Percentiles rank a stretch among this genome's conserved stretches.
Evolutionary conservation across 1,140 invertebrate species (phyloP).

Genomic region (Ostrea denselamellosa): DNA sequence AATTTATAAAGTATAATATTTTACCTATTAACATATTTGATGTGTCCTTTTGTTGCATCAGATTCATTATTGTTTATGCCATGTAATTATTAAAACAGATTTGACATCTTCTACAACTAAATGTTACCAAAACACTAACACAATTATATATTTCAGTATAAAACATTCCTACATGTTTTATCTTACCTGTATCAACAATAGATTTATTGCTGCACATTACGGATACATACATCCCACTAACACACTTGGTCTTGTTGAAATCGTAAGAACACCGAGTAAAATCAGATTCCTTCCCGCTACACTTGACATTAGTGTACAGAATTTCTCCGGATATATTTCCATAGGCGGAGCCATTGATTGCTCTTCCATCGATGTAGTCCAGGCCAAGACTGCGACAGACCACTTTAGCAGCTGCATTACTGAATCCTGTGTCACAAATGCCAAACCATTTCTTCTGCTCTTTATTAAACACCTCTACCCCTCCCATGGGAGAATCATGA

Average conservation of each 20-base stretch:
- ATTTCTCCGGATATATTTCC: conserved; percentile 57
- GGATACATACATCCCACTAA: conserved; percentile 59
- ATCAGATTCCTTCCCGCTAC: conserved; percentile 55
- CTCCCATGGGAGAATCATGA: conserved; percentile 62
- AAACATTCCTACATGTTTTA: not conserved
- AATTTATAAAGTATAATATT: too few relatives aligned
- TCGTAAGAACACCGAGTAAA: conserved; percentile 52
- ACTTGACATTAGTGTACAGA: conserved; percentile 56
- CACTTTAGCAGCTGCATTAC: conserved; percentile 62
- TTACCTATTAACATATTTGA: too few relatives aligned
- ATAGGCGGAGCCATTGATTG: conserved; percentile 62
- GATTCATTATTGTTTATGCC: too few relatives aligned
- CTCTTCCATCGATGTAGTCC: conserved; percentile 63
- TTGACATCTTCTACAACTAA: not conserved
- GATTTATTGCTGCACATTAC: conserved; percentile 60
- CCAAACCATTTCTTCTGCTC: conserved; percentile 63
- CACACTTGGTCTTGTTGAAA: conserved; percentile 52
- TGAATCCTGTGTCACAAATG: conserved; percentile 70
- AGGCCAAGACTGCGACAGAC: conserved; percentile 64
- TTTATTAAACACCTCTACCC: conserved; percentile 61
- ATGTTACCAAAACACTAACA: not conserved
- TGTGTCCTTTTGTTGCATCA: too few relatives aligned
- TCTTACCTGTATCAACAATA: conserved; percentile 58
- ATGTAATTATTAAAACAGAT: not conserved
- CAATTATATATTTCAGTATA: not conserved